Conservation (phyloP, 2,888 invertebrate species). For the Anthrax anthrax region DNA sequence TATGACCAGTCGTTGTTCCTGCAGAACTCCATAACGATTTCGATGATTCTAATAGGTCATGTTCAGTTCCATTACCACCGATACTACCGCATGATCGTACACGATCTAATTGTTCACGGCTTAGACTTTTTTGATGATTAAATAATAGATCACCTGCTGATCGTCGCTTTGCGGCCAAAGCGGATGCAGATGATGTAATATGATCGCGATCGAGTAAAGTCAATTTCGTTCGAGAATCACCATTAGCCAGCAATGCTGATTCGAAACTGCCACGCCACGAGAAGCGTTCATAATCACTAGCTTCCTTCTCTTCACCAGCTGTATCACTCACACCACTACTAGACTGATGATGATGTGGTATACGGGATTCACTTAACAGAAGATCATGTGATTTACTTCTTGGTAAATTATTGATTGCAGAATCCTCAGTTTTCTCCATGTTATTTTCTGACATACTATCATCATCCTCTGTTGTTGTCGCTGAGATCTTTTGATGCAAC, state of each 20-base stretch:
- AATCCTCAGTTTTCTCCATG: constrained; percentile 28
- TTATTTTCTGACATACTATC: constrained; percentile 49
- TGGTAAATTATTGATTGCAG: constrained; percentile 45
- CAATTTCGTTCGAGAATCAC: constrained; percentile 68
- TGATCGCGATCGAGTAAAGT: constrained; percentile 50
- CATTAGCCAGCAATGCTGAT: constrained; percentile 68
- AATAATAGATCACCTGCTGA: constrained; percentile 74
- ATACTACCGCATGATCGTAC: constrained; percentile 73
- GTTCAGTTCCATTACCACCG: constrained; percentile 43
- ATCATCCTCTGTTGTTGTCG: constrained; percentile 31
- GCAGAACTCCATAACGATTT: constrained; percentile 31
- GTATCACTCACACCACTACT: constrained; percentile 40
- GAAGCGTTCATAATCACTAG: constrained; percentile 78
- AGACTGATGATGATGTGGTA: constrained; percentile 34
- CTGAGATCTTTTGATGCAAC: constrained; percentile 42
- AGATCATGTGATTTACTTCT: constrained; percentile 74
- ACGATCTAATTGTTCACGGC: constrained; percentile 56
- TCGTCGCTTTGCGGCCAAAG: constrained; percentile 59
- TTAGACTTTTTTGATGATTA: constrained; percentile 63
- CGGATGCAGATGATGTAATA: constrained; percentile 46
- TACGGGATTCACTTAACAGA: constrained; percentile 44
- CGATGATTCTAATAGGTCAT: constrained; percentile 26
- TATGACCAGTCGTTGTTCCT: constrained; percentile 15
- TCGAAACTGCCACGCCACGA: constrained; percentile 89
- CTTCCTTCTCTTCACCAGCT: constrained; percentile 48